Evolutionary conservation across 2,888 invertebrate species (phyloP), one percentile per base, ranked within the genome.

Genomic region (Pachymerium ferrugineum): DNA sequence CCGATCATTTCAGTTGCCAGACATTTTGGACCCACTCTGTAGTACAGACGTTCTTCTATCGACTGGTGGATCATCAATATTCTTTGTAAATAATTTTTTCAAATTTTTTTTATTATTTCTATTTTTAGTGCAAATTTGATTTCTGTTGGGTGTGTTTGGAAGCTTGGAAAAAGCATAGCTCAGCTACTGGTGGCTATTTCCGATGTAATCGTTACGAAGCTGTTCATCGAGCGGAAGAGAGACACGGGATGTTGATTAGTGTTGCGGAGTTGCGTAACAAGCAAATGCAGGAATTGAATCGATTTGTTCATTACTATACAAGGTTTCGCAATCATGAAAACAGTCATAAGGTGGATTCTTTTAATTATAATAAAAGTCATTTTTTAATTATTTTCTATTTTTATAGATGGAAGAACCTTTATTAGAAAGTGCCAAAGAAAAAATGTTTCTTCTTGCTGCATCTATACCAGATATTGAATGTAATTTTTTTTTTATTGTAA

Each of bases 121-220:
- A 76, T 76, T 83, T 85, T 47, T 79, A 88, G 88, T 89, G 89
- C 79, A 89, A 89, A 81, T 87, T 86, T 81, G 89, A 89, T 80
- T 89, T 89, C 79, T 89, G 89, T 81, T 89, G 89, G 89, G 88
- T 89, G 33, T 89, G 89, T 79, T 84, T 89, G 79, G 89, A 89
- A 79, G 86, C 87, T 25, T 89, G 89, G 89, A 89, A 89, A 80
- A 85, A 87, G 71, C 89, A 89, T 80, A 88, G 87, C 78, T 88
- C 88, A 0, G 87, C 87, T 2, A 89, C 89, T 0, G 89, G 89
- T 1, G 89, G 89, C 2, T 89, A 89, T 80, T 89, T 89, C 80
- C 85, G 89, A 74, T 87, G 87, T 78, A 87, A 86, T 78, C 81
- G 89, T 30, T 88, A 87, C 80, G 88, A 88, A 79, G 88, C 87